A percentile compares a stretch with the other conserved stretches of the same genome.
Evolutionary conservation across 2,797 vertebrate genomes (phyloP).

Genomic region (Anabacerthia variegaticeps): DNA sequence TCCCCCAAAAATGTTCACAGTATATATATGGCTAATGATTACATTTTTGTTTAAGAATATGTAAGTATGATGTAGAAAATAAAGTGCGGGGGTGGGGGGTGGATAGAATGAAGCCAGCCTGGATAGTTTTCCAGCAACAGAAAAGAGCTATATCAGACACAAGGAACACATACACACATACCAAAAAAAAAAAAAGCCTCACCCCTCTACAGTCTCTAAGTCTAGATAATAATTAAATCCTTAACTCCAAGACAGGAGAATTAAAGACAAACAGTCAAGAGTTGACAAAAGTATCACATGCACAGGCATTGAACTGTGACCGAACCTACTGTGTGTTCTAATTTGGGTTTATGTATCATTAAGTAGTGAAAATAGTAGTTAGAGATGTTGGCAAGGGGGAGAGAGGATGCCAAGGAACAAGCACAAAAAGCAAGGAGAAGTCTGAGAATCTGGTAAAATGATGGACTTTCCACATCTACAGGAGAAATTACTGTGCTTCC

Average conservation of each 20-base stretch:
- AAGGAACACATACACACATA: neutral
- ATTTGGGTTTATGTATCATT: neutral
- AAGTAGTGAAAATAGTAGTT: neutral
- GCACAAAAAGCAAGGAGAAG: neutral
- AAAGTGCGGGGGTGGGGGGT: neutral
- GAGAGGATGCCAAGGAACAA: neutral
- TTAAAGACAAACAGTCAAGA: neutral
- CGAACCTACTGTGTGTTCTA: neutral
- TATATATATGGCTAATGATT: neutral
- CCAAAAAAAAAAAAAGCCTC: neutral
- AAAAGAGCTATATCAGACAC: neutral
- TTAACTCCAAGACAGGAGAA: neutral
- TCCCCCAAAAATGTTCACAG: neutral
- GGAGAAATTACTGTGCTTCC: neutral
- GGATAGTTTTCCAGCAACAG: neutral
- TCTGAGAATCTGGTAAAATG: neutral
- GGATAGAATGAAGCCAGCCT: neutral
- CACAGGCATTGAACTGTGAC: neutral
- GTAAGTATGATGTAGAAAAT: neutral
- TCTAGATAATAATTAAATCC: neutral
- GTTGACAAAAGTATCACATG: neutral
- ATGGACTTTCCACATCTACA: neutral
- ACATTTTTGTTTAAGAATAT: neutral
- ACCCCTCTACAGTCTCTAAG: neutral
- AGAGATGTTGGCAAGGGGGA: neutral